Percentiles rank a stretch among this genome's conserved stretches.
Evolutionary conservation across 2,797 vertebrate genomes (phyloP).

Genomic region (Amblyopsis hoosieri): DNA sequence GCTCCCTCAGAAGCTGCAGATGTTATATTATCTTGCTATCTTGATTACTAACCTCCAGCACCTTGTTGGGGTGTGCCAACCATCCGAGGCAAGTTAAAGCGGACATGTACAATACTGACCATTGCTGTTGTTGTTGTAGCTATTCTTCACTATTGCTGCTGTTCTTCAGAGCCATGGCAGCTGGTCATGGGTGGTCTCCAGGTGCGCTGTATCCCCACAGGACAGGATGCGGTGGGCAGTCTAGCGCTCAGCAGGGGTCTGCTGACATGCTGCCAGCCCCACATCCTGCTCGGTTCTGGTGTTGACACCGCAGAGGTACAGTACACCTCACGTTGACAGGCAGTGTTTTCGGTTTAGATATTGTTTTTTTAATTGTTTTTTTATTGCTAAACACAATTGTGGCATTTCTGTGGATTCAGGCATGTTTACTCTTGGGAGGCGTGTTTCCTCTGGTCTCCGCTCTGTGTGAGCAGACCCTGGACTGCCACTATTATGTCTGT

Average conservation of each 20-base stretch:
- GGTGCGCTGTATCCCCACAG: constrained; percentile 47
- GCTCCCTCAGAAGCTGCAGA: too few relatives aligned
- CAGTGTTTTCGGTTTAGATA: neutral
- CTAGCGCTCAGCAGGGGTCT: constrained; percentile 82
- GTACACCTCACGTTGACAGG: constrained; percentile 47
- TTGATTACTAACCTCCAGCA: too few relatives aligned
- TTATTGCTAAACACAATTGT: neutral
- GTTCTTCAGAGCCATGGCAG: constrained; percentile 62
- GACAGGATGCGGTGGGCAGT: constrained; percentile 67
- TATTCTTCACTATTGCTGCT: neutral
- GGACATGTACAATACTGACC: too few relatives aligned
- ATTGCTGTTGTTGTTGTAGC: neutral
- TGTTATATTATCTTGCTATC: too few relatives aligned
- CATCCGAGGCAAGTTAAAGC: neutral
- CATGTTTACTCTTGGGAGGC: constrained; percentile 78
- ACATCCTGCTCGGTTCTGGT: constrained; percentile 73
- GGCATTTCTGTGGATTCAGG: constrained; percentile 51
- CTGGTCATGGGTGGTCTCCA: constrained; percentile 72
- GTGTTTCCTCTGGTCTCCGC: constrained; percentile 78
- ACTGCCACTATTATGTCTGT: constrained; percentile 82
- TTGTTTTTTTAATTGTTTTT: neutral
- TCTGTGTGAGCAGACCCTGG: constrained; percentile 78
- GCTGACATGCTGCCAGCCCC: constrained; percentile 80
- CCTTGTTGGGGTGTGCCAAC: too few relatives aligned
- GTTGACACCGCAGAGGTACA: constrained; percentile 59